Percentiles rank a stretch among this genome's conserved stretches.
phyloP scores from a whole-genome alignment of 2,888 invertebrate genomes.

The Syrista parreyssii region DNA sequence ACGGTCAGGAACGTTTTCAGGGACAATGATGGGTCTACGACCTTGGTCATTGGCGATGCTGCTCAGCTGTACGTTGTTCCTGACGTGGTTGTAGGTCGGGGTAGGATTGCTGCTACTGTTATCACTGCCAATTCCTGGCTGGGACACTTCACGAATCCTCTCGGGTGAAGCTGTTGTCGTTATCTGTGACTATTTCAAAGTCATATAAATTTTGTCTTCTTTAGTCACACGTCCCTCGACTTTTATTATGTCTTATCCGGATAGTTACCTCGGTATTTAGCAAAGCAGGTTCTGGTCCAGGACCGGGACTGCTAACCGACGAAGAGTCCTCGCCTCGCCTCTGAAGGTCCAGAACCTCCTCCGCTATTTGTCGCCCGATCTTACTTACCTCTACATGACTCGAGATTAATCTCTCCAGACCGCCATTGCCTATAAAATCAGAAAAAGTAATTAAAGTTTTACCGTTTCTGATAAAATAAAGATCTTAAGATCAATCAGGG shows the following conservation, averaged over 20 bases:
- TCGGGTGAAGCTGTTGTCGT: slow-evolving; percentile 64
- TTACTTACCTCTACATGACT: slow-evolving; percentile 85
- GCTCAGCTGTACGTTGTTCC: slow-evolving; percentile 67
- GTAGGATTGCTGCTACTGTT: slow-evolving; percentile 43
- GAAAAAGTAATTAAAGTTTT: neutral
- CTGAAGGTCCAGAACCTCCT: slow-evolving; percentile 78
- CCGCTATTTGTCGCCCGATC: slow-evolving; percentile 86
- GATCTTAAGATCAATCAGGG: slow-evolving; percentile 28
- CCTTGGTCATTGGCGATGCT: slow-evolving; percentile 68
- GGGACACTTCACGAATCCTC: slow-evolving; percentile 36
- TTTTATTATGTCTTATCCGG: slow-evolving; percentile 25
- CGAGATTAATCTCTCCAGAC: slow-evolving; percentile 77
- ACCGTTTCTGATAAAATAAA: slow-evolving; percentile 12
- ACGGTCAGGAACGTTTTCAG: too few relatives aligned
- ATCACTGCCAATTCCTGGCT: slow-evolving; percentile 40
- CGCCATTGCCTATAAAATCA: slow-evolving; percentile 67
- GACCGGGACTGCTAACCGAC: slow-evolving; percentile 65
- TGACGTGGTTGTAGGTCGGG: slow-evolving; percentile 60
- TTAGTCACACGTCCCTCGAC: slow-evolving; percentile 19
- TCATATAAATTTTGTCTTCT: slow-evolving; percentile 9
- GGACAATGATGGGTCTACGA: slow-evolving; percentile 33
- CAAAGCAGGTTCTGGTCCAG: slow-evolving; percentile 63
- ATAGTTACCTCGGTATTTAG: slow-evolving; percentile 59
- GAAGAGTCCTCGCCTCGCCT: slow-evolving; percentile 69
- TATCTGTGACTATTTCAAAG: slow-evolving; percentile 59